Evolutionary conservation across 2,888 invertebrate species (phyloP), one percentile per base, ranked within the genome.

Genomic region (Lottia gigantea): DNA sequence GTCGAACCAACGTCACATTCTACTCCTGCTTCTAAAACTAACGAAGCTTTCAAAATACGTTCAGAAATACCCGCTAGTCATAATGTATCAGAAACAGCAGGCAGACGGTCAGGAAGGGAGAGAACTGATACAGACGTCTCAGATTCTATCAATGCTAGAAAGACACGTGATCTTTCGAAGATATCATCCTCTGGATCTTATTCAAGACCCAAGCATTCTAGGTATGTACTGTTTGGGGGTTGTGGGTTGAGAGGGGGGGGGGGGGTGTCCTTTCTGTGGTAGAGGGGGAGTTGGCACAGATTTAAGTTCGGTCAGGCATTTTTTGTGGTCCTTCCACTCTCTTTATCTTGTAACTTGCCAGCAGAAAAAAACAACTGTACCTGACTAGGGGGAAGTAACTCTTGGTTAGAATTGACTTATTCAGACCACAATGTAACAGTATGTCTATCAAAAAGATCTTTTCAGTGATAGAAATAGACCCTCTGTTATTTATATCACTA

Each of bases 1-100:
- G 25, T 25, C n/a, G 25, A 46, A 46, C 47, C 40, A 19, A n/a
- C 40, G 6, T 67, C 64, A 46, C 67, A 67, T 8, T 49, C 25
- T 61, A 64, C 26, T 15, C 64, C 46, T 23, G 46, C 69, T 64
- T 68, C 68, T 16, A 46, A 49, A 12, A 45, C 55, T 23, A 40
- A 55, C 25, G 64, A 64, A 64, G 8, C n/a, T n/a, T n/a, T 8
- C n/a, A 45, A 25, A 19, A 64, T 8, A 64, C 40, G 45, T 64
- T 19, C 61, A 14, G 45, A 45, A 12, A 12, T 16, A 7, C 25
- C 64, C 4, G 64, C 64, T n/a, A 45, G n/a, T 26, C 31, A 64
- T 14, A 64, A 8, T 26, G 23, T 31, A 16, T 14, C 64, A n/a
- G 45, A 64, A 31, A 15, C 40, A 6, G 16, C 23, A 64, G 12